Base-by-base conservation (phyloP, 2,113 vertebrate species). In the Speoplatyrhinus poulsoni region DNA sequence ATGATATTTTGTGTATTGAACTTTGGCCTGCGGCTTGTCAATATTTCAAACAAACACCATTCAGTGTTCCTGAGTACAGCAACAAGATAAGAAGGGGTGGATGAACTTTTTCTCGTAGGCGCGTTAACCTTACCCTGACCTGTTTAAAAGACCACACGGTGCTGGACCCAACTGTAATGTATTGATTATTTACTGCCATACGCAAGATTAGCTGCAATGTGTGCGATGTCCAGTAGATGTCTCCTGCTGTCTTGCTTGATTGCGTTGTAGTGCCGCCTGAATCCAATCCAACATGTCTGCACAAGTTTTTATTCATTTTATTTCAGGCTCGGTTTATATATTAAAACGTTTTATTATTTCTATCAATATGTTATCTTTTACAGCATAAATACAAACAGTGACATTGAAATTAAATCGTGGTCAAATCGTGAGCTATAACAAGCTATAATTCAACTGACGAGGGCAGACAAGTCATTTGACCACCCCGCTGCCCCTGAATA, bases 81-180 rank as follows among this genome's bases (percentile, higher is more conserved):
- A 58, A 65, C 46, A 50, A 75, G 86, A 90, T 86, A 88, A 86
- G 65, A 62, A 52, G 76, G 68, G 85, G 76, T 87, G 58, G 65
- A 84, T 84, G 69, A 88, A 84, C 81, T 58, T 72, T 59, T 57
- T 59, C 15, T 50, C 33, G 17, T n/a, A 50, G 36, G 13, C 26
- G 79, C 67, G 89, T 75, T 87, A 88, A 89, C 87, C 83, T 77
- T 82, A 87, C 6, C n/a, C 36, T 17, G 11, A 7, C 26, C 36
- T 9, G n/a, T 66, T 82, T 71, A 50, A 65, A 77, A 71, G 60
- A 69, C 32, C 46, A 26, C 36, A 41, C 7, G 36, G 4, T 41
- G 73, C 64, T 60, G n/a, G 12, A 60, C 49, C 62, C 41, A 48
- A 36, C 41, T 47, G 41, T 26, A 19, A 62, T 11, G 32, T 26